These are phyloP conservation scores for Pyrrhia umbra DNA, from an alignment of 2,888 invertebrate genomes.

Conservation along the genomic window DNA sequence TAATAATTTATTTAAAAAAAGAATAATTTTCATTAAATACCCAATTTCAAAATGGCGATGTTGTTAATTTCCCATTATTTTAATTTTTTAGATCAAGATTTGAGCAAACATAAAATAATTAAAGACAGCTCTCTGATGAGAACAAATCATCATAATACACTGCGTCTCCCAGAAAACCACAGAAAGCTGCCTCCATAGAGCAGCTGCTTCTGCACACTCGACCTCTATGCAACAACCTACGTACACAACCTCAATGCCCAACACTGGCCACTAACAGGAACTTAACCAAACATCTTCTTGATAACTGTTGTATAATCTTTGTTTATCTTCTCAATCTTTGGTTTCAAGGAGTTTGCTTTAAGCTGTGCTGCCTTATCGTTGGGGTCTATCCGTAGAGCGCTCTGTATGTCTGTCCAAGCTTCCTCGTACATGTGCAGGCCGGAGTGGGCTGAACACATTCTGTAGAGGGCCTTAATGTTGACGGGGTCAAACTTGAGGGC, in stretches of 20 bases:
- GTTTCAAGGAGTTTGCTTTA: slow-evolving; percentile 89
- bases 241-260: background rate
- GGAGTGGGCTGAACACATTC: slow-evolving; percentile 94
- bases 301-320: slow-evolving; percentile 90
- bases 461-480: slow-evolving; percentile 96
- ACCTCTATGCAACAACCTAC: background rate
- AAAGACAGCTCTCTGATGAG: background rate
- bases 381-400: slow-evolving; percentile 90
- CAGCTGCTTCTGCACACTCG: background rate
- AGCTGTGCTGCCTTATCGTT: slow-evolving; percentile 91
- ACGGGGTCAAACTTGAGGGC: slow-evolving; percentile 93
- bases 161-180: background rate
- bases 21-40: too few relatives aligned
- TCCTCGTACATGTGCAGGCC: slow-evolving; percentile 92
- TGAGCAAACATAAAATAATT: background rate
- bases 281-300: slow-evolving; percentile 89
- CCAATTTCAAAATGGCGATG: too few relatives aligned
- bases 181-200: background rate
- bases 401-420: slow-evolving; percentile 91
- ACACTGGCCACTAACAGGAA: slow-evolving; percentile 14
- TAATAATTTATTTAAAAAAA: background rate
- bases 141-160: background rate
- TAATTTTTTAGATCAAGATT: too few relatives aligned
- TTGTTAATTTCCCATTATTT: too few relatives aligned
- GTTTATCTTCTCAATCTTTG: slow-evolving; percentile 90